Conservation (phyloP, 1,140 invertebrate genomes). For the Aphis gossypii region DNA sequence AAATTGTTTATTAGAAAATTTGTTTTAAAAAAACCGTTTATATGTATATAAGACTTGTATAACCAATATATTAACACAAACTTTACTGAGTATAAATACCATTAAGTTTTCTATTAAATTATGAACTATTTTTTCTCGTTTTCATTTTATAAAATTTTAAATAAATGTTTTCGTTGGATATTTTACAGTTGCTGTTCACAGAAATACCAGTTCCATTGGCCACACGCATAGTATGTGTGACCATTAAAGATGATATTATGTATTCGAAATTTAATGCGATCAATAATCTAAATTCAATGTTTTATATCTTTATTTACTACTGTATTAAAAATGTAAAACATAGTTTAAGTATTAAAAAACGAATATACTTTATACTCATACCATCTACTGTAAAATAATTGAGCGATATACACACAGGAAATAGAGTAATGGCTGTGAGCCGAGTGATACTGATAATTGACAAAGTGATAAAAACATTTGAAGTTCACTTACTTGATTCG, state of each 20-base stretch:
- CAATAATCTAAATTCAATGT: slow-evolving; percentile 4
- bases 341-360: not conserved
- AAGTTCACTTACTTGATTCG: not conserved
- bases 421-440: not conserved
- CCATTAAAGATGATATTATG: not conserved
- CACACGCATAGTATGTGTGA: not conserved
- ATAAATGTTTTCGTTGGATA: not conserved
- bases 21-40: no score
- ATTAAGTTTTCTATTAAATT: not conserved
- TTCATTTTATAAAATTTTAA: not conserved
- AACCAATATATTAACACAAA: not conserved
- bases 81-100: not conserved
- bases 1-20: no score
- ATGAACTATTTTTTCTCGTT: not conserved
- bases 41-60: no score
- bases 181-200: not conserved
- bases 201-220: not conserved
- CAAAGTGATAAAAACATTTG: not conserved
- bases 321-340: slow-evolving; percentile 17
- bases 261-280: not conserved
- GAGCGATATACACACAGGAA: not conserved
- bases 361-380: not conserved
- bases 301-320: slow-evolving; percentile 26
- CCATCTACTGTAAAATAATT: not conserved
- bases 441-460: not conserved